Percentiles rank a stretch among this genome's conserved stretches.
These are phyloP conservation scores for Amaurobius ferox DNA, from an alignment of 2,888 invertebrate species.

Conservation along the genomic window DNA sequence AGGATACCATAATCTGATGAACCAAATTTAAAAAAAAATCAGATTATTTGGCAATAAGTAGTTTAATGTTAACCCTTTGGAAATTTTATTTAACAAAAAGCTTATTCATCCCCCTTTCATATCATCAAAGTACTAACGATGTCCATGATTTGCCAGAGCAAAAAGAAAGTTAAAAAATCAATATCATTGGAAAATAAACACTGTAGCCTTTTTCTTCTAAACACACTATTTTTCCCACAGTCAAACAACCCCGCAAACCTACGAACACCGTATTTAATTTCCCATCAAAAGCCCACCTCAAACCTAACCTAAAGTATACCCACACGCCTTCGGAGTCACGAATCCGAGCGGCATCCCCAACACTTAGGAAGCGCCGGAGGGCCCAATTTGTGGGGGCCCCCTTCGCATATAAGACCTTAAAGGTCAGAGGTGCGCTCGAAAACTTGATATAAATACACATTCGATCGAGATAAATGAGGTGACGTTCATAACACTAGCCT, in stretches of 20 bases:
- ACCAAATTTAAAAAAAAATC: too few relatives aligned
- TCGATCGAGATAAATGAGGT: conserved; percentile 56
- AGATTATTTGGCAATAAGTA: too few relatives aligned
- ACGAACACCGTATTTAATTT: conserved; percentile 1
- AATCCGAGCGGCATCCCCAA: conserved; percentile 34
- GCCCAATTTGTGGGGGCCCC: conserved; percentile 22
- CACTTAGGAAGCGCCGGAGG: conserved; percentile 32
- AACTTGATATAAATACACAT: conserved; percentile 56
- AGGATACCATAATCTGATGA: too few relatives aligned
- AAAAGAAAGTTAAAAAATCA: neutral
- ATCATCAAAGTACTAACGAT: too few relatives aligned
- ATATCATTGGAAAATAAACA: neutral
- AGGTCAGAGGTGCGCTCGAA: conserved; percentile 45
- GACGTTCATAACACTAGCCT: conserved; percentile 35
- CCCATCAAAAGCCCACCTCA: conserved; percentile 9
- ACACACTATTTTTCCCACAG: neutral
- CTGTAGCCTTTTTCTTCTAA: neutral
- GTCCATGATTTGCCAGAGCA: neutral
- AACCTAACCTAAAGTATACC: neutral
- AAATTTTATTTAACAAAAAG: too few relatives aligned
- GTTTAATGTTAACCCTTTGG: too few relatives aligned
- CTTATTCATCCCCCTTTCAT: too few relatives aligned
- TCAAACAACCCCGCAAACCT: neutral
- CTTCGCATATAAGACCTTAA: conserved; percentile 25
- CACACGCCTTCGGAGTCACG: conserved; percentile 35